Base-by-base conservation (phyloP, 2,113 vertebrate species). In the Pseudonaja textilis region DNA sequence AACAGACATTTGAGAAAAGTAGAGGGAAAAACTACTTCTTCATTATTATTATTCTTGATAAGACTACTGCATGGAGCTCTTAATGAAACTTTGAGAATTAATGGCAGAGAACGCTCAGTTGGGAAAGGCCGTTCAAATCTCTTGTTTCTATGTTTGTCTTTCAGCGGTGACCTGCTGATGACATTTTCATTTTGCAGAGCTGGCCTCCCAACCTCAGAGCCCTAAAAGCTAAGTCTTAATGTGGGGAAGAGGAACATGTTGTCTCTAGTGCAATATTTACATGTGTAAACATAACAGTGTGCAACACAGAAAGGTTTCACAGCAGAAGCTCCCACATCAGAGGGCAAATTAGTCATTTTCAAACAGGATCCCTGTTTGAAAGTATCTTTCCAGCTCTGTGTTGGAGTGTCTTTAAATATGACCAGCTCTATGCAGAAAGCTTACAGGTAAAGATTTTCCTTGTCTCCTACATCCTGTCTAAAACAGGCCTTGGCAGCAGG, bases 361-460 rank as follows among this genome's bases (percentile, higher is more conserved):
- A 52, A 10, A 20, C 87, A 34, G 47, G 87, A 55, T 54, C 29
- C 0, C 45, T 87, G 26, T 87, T 87, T 87, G 26, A 87, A 87
- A 29, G 6, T 29, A 26, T 87, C 25, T 50, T 52, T 87, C n/a
- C 69, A 81, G n/a, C n/a, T 39, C 34, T 81, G 20, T 81, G 34
- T 42, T 22, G n/a, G 34, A 42, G n/a, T 22, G 23, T 23, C 12
- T 87, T 74, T 55, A 55, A 92, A 50, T 26, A 9, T 45, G 42
- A 89, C 16, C 25, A 89, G n/a, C 26, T 8, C 34, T 29, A 8
- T 29, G n/a, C n/a, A 26, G 23, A 81, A 92, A 74, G 3, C 9
- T 74, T 92, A 22, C 91, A 92, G 91, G 87, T 92, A 89, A 92
- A 88, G 12, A 45, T 18, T 74, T 52, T 56, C 23, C 59, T 45